Conservation (phyloP, 2,888 invertebrate species). For the Hemaris fuciformis region DNA sequence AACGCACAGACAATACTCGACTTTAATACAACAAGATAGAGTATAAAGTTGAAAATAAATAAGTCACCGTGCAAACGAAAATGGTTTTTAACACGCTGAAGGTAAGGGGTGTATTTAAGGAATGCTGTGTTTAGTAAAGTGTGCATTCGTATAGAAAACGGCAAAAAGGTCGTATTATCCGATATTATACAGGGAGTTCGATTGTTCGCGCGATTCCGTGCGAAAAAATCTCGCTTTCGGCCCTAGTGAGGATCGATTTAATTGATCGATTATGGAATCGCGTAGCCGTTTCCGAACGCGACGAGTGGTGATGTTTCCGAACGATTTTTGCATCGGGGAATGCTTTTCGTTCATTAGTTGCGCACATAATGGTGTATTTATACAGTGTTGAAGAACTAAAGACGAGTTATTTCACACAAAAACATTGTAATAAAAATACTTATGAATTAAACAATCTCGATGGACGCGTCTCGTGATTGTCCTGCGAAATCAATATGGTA, state of each 20-base stretch:
- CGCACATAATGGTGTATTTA: constrained; percentile 33
- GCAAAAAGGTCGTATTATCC: constrained; percentile 62
- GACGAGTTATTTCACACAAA: constrained; percentile 16
- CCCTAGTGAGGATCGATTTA: constrained; percentile 38
- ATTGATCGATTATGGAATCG: constrained; percentile 58
- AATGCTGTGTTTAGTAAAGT: constrained; percentile 71
- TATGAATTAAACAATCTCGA: constrained; percentile 15
- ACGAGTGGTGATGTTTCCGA: constrained; percentile 20
- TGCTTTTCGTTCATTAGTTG: constrained; percentile 34
- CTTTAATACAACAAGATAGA: neutral
- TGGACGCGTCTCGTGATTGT: neutral
- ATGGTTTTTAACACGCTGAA: constrained; percentile 1
- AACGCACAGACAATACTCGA: neutral
- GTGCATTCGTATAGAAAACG: constrained; percentile 73
- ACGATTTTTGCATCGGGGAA: constrained; percentile 39
- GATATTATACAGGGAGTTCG: constrained; percentile 54
- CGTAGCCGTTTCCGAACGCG: constrained; percentile 29
- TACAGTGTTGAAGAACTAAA: constrained; percentile 23
- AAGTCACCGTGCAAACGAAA: neutral
- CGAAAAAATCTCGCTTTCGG: constrained; percentile 25
- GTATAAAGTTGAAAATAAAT: neutral
- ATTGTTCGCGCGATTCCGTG: constrained; percentile 58
- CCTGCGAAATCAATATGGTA: neutral
- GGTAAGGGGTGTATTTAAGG: constrained; percentile 28
- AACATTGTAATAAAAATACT: constrained; percentile 13